These are phyloP conservation scores for Anguilla anguilla DNA, from an alignment of 2,797 vertebrate species.

Conservation along the genomic window DNA sequence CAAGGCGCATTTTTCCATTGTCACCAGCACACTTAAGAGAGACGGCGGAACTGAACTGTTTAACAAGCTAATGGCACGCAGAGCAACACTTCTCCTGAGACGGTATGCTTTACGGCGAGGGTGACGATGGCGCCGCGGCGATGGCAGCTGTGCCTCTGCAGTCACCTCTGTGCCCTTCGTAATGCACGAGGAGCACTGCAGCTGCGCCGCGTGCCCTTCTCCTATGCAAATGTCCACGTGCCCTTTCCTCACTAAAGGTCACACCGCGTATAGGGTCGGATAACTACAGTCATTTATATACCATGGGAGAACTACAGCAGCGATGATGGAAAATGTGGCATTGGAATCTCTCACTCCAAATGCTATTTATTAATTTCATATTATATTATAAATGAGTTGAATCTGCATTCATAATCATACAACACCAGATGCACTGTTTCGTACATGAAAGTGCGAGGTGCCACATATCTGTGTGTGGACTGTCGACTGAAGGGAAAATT, in stretches of 20 bases:
- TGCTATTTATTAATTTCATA: background rate
- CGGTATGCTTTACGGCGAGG: background rate
- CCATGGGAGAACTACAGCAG: background rate
- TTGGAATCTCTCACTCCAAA: background rate
- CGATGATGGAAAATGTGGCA: background rate
- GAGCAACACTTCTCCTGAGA: background rate
- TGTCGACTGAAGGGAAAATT: background rate
- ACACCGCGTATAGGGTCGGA: background rate
- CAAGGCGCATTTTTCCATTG: background rate
- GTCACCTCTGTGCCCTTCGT: background rate
- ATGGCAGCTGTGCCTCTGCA: background rate
- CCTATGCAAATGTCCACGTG: background rate
- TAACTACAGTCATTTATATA: conserved; percentile 1
- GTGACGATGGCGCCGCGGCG: background rate
- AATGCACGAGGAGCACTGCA: background rate
- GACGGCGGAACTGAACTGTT: background rate
- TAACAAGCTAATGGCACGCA: background rate
- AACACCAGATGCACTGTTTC: background rate
- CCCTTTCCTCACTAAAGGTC: background rate
- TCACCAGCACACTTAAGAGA: background rate
- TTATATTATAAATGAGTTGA: background rate
- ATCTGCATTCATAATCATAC: background rate
- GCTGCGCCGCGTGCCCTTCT: background rate
- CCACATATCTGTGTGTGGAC: background rate
- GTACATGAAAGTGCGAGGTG: background rate